These are phyloP conservation scores for Acromyrmex echinatior DNA, from an alignment of 1,140 invertebrate genomes.

Conservation along the genomic window DNA sequence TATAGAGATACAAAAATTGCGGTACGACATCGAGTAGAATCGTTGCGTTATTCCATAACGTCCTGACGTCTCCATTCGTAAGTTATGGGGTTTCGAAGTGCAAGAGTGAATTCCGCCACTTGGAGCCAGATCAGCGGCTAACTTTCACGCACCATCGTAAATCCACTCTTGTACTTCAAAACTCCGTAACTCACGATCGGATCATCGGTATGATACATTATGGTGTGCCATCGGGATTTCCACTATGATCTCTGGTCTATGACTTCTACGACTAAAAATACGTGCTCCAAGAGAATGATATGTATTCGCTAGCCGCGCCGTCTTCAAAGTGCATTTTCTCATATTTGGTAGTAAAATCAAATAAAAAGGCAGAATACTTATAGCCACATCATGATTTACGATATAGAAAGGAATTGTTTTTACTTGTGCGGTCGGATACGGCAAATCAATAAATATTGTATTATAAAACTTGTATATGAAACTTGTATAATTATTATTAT, in stretches of 20 bases:
- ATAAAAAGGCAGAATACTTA: constrained; percentile 59
- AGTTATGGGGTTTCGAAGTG: constrained; percentile 74
- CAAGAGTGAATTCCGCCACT: constrained; percentile 76
- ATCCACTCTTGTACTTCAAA: constrained; percentile 75
- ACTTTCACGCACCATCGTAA: constrained; percentile 77
- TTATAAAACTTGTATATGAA: neutral
- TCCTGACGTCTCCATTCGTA: constrained; percentile 63
- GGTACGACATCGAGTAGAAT: constrained; percentile 46
- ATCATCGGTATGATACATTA: constrained; percentile 77
- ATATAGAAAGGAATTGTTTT: constrained; percentile 16
- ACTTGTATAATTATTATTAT: neutral
- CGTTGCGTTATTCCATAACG: constrained; percentile 71
- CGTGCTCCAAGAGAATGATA: constrained; percentile 66
- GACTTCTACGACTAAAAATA: constrained; percentile 60
- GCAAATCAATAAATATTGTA: neutral
- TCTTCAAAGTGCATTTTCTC: constrained; percentile 69
- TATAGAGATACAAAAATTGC: constrained; percentile 26
- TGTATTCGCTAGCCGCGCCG: constrained; percentile 44
- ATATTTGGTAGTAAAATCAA: constrained; percentile 75
- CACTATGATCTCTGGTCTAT: constrained; percentile 54
- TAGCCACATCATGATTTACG: constrained; percentile 43
- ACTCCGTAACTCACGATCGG: constrained; percentile 77
- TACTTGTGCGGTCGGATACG: neutral
- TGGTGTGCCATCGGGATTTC: constrained; percentile 69
- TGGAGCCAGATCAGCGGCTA: constrained; percentile 76